Evolutionary conservation across 2,888 invertebrate genomes (phyloP).

Genomic region (Metopia argyrocephala): DNA sequence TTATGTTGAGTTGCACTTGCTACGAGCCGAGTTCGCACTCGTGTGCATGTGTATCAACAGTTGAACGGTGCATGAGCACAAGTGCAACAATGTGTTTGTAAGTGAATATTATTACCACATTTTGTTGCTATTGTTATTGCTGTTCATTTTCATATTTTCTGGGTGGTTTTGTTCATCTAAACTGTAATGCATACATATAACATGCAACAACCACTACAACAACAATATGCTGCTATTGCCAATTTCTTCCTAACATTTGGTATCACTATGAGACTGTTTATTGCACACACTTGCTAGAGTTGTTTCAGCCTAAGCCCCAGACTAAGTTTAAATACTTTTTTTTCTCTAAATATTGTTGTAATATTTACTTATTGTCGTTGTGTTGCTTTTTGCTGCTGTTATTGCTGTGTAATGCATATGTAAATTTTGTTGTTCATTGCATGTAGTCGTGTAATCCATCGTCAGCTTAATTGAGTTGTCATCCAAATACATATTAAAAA

Average conservation of each 20-base stretch:
- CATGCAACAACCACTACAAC: conserved; percentile 57
- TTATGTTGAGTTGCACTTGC: conserved; percentile 8
- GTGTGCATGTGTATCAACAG: not conserved
- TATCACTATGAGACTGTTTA: conserved; percentile 9
- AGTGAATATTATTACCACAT: conserved; percentile 61
- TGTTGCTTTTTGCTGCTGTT: conserved; percentile 14
- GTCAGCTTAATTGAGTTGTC: conserved; percentile 63
- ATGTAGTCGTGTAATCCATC: conserved; percentile 63
- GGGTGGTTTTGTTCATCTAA: conserved; percentile 50
- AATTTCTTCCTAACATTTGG: not conserved
- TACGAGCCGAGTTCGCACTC: no score
- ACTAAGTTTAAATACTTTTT: not conserved
- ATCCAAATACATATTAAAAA: conserved; percentile 59
- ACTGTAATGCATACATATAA: conserved; percentile 19
- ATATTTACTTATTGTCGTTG: conserved; percentile 1
- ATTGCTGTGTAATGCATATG: conserved; percentile 53
- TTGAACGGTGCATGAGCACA: conserved; percentile 6
- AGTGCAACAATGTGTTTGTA: conserved; percentile 54
- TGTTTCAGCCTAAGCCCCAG: not conserved
- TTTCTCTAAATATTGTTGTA: not conserved
- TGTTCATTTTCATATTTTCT: conserved; percentile 53
- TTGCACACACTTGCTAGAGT: conserved; percentile 19
- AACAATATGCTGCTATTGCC: conserved; percentile 12
- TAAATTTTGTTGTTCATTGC: conserved; percentile 58
- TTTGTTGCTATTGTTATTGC: conserved; percentile 37